phyloP scores from a whole-genome alignment of 2,113 vertebrate genomes.

The Bubalus kerabau region DNA sequence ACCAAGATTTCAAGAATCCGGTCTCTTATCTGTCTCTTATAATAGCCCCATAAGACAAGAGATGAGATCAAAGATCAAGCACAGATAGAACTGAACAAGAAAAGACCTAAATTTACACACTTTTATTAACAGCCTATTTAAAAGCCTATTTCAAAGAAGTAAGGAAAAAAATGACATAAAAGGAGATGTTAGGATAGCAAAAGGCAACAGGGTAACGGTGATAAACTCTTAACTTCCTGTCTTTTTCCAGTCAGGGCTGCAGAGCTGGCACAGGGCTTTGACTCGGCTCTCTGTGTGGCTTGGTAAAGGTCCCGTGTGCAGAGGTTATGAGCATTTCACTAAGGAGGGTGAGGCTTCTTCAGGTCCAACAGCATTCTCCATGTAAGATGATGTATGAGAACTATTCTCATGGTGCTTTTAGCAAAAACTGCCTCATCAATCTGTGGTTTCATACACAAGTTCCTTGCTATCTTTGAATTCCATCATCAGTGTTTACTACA shows the following conservation, averaged over 20 bases:
- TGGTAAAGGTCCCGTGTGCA: background rate
- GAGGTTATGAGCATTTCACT: background rate
- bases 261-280: background rate
- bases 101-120: slow-evolving; percentile 29
- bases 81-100: background rate
- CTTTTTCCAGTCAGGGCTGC: background rate
- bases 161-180: background rate
- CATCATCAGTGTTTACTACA: background rate
- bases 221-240: background rate
- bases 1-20: background rate
- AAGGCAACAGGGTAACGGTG: background rate
- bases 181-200: background rate
- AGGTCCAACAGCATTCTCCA: background rate
- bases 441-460: background rate
- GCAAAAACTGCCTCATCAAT: slow-evolving; percentile 17
- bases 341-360: background rate
- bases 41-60: background rate
- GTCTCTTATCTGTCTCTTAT: slow-evolving; percentile 16
- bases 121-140: slow-evolving; percentile 30
- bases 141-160: slow-evolving; percentile 27
- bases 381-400: background rate
- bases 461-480: background rate
- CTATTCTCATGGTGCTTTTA: background rate
- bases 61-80: slow-evolving; percentile 40
- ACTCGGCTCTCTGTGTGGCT: background rate